Conservation (phyloP, 2,797 vertebrate species). For the Periparus ater region DNA sequence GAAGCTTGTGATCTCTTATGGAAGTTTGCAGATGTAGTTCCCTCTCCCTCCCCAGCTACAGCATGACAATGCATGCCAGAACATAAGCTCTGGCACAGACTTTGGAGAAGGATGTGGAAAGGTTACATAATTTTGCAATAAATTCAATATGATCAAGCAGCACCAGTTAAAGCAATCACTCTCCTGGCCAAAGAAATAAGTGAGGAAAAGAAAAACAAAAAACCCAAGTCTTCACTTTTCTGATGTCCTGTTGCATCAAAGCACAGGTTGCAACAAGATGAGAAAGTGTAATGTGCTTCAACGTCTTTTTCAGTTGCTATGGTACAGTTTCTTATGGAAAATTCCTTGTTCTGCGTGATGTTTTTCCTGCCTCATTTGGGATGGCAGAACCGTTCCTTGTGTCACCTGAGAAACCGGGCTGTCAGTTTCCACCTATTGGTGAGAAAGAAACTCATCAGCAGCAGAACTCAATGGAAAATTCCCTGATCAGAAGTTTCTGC, state of each 20-base stretch:
- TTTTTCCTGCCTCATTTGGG: constrained; percentile 72
- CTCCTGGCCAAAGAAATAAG: constrained; percentile 51
- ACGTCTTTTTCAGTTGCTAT: constrained; percentile 70
- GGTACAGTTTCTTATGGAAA: constrained; percentile 72
- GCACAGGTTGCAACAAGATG: constrained; percentile 66
- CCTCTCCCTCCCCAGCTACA: constrained; percentile 21
- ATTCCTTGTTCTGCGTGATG: constrained; percentile 66
- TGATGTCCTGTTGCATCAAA: constrained; percentile 71
- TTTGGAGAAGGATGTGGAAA: constrained; percentile 9
- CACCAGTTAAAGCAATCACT: constrained; percentile 51
- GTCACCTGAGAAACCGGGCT: constrained; percentile 71
- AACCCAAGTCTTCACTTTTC: constrained; percentile 46
- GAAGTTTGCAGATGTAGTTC: not conserved
- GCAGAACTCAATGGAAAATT: constrained; percentile 64
- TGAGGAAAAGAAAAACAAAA: constrained; percentile 38
- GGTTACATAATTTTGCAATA: constrained; percentile 47
- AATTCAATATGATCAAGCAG: constrained; percentile 57
- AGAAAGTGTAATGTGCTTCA: constrained; percentile 67
- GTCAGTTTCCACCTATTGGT: constrained; percentile 74
- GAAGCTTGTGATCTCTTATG: not conserved
- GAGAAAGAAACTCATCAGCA: constrained; percentile 73
- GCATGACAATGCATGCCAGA: constrained; percentile 30
- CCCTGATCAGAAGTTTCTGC: constrained; percentile 51
- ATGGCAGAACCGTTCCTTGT: constrained; percentile 70
- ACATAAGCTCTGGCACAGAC: constrained; percentile 5